Base-by-base conservation (phyloP, 2,888 invertebrate genomes). In the Drepana falcataria region DNA sequence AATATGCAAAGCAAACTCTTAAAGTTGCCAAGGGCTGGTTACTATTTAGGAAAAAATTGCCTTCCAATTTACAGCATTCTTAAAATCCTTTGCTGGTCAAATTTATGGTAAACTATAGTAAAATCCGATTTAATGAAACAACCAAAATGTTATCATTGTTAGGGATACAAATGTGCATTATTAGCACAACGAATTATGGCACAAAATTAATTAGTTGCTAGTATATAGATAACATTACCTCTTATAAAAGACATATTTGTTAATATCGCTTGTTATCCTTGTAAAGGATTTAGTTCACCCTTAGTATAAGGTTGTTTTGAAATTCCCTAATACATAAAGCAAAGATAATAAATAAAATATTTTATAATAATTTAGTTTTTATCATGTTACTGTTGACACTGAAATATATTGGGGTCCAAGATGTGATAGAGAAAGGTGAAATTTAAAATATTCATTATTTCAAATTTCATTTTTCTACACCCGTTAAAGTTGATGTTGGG, bases 211-310 rank as follows among this genome's bases (percentile, higher is more conserved):
- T 80, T 79, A 81, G 78, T 77, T 81, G 81, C 81, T 85, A 87
- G 80, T 69, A 65, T 21, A 21, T 81, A 81, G 76, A 72, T 75
- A 63, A 73, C 65, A 69, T 75, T 81, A 87, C 83, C 86, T 87
- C 84, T 77, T 68, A 77, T 73, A 81, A 86, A 87, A 87, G 83
- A 87, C 85, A 88, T 63, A 81, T 81, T 78, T 83, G 80, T 84
- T 76, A 58, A 69, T 81, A 80, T 79, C 65, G 88, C 86, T 87
- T 89, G 88, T 90, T 90, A 89, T 90, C 89, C 90, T 90, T 87
- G 63, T 63, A 78, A 89, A 89, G 89, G 90, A 89, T 52, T 87
- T 87, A 69, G 75, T 85, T 90, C 72, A 77, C 71, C 75, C 65
- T 78, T 79, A 85, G 81, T 73, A 55, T 87, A 84, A 85, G 83